These are phyloP conservation scores for Lasiommata megera DNA, from an alignment of 2,888 invertebrate genomes.

Conservation along the genomic window DNA sequence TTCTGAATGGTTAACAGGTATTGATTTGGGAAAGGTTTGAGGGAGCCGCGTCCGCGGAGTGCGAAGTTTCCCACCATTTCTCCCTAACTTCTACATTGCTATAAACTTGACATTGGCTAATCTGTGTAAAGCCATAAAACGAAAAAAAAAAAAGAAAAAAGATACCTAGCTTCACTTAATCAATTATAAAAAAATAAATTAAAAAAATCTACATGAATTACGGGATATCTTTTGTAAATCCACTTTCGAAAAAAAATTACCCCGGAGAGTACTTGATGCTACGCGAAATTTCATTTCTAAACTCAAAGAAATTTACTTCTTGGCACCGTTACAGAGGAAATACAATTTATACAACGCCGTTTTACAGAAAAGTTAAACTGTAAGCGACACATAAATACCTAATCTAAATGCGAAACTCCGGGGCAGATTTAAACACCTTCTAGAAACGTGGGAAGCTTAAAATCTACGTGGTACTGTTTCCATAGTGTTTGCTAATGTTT, in stretches of 20 bases:
- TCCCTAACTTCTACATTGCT: no score
- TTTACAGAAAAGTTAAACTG: constrained; percentile 29
- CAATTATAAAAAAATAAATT: no score
- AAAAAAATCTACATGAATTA: constrained; percentile 5
- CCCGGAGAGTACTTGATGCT: constrained; percentile 21
- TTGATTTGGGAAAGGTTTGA: no score
- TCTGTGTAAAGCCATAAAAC: no score
- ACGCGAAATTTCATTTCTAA: constrained; percentile 22
- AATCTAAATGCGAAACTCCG: constrained; percentile 28
- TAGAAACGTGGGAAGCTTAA: constrained; percentile 13
- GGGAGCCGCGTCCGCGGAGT: no score
- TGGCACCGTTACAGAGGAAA: constrained; percentile 24
- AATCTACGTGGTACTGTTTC: not conserved
- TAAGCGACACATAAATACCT: constrained; percentile 32
- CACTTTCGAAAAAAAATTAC: constrained; percentile 11
- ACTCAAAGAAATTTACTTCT: constrained; percentile 26
- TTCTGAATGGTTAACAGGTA: no score
- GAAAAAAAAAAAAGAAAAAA: no score
- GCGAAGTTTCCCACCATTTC: no score
- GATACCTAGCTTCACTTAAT: no score
- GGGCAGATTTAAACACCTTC: constrained; percentile 14
- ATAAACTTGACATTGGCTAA: no score
- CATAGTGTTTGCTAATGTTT: not conserved
- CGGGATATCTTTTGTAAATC: not conserved
- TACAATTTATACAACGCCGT: constrained; percentile 27